Base-by-base conservation (phyloP, 2,797 vertebrate genomes). In the Tokudaia tokunoshimensis region DNA sequence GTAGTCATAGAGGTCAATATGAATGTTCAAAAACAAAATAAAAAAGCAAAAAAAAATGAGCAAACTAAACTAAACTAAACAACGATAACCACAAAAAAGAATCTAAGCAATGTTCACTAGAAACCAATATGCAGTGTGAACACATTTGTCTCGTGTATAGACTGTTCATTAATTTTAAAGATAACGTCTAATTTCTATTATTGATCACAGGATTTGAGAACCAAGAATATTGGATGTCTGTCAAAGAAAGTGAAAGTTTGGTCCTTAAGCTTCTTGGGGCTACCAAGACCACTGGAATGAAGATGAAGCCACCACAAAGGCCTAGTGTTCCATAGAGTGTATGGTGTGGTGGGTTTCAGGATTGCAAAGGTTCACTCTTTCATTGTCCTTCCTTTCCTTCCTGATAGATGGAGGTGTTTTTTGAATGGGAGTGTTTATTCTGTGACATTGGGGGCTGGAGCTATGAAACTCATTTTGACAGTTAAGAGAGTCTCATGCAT, bases 261-360 rank as follows among this genome's bases (percentile, higher is more conserved):
- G 11, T 6, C 31, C 6, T 9, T 86, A n/a, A 86, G 47, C 26
- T 65, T 84, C 15, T 20, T 20, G 15, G 9, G 10, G 13, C 26
- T 47, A 47, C 26, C 41, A 9, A 31, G 41, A 37, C 6, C 20
- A 37, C 24, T 86, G 31, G 8, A 70, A 52, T 50, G 20, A 20
- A 70, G 31, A 86, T 24, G 31, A 86, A 61, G 11, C 1, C 29
- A 67, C 12, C 19, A 70, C 31, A 86, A 52, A 47, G 63, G 6
- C 31, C 6, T 70, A n/a, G 22, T 52, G 3, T 85, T n/a, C 8
- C 12, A 5, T 6, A 19, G 1, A 0, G 9, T 24, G 7, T 9
- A 37, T 84, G 17, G 17, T 65, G 2, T 85, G 11, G 10, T n/a
- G 20, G 47, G 6, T 26, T 50, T 86, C 6, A 52, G 11, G 20